Percentiles rank a stretch among this genome's conserved stretches.
phyloP scores from a whole-genome alignment of 2,113 vertebrate species.

The Vidua chalybeata region DNA sequence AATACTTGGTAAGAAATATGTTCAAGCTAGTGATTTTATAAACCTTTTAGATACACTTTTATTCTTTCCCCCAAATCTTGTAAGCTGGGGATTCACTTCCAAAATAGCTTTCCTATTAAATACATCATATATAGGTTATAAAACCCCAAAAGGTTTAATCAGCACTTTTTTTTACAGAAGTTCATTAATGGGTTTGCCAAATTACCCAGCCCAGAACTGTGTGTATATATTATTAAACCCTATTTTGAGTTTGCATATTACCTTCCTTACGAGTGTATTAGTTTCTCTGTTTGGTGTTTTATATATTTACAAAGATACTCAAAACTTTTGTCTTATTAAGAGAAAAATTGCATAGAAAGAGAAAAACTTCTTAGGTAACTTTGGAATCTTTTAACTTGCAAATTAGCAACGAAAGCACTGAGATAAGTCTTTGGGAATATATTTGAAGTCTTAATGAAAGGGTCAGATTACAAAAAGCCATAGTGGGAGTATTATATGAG shows the following conservation, averaged over 20 bases:
- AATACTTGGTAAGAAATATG: neutral
- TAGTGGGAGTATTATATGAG: neutral
- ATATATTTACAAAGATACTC: neutral
- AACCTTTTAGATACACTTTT: neutral
- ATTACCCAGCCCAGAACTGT: neutral
- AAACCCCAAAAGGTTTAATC: neutral
- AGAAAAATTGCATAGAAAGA: neutral
- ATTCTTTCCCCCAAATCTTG: neutral
- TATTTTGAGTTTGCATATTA: neutral
- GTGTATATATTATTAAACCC: neutral
- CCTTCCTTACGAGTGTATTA: neutral
- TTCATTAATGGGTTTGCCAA: neutral
- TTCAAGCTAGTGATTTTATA: neutral
- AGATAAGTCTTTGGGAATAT: constrained; percentile 10
- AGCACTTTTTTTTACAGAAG: neutral
- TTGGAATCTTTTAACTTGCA: neutral
- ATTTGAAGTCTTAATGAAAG: constrained; percentile 50
- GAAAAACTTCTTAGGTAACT: constrained; percentile 11
- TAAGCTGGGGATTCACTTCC: neutral
- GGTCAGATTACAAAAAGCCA: constrained; percentile 56
- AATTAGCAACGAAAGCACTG: constrained; percentile 2
- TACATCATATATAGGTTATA: neutral
- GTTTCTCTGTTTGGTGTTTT: neutral
- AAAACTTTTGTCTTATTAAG: neutral
- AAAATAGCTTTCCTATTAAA: neutral